A percentile compares a stretch with the other conserved stretches of the same genome.
phyloP scores from a whole-genome alignment of 2,797 vertebrate species.

The Muscicapa striata region DNA sequence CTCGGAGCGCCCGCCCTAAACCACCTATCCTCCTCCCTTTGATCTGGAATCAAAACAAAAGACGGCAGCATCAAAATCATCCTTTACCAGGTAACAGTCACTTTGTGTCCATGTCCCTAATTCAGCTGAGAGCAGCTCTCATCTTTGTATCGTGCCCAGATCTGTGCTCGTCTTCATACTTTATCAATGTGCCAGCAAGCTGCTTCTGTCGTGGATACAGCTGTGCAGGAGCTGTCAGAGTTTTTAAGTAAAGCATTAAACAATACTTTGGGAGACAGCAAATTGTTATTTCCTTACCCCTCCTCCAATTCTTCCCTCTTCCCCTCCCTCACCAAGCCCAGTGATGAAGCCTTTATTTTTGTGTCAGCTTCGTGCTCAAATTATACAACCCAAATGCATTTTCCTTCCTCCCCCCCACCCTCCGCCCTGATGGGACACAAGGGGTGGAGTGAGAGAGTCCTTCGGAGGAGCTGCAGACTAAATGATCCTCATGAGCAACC shows the following conservation, averaged over 20 bases:
- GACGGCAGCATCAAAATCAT: background rate
- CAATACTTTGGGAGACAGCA: slow-evolving; percentile 29
- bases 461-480: background rate
- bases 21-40: background rate
- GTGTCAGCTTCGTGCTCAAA: background rate
- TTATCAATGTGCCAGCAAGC: slow-evolving; percentile 46
- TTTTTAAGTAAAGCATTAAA: slow-evolving; percentile 44
- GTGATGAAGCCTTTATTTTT: background rate
- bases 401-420: background rate
- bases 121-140: slow-evolving; percentile 3
- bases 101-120: background rate
- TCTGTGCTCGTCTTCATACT: background rate
- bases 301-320: background rate
- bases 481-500: background rate
- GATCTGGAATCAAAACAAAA: slow-evolving; percentile 52
- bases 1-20: background rate
- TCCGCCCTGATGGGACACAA: background rate
- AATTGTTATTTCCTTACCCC: background rate
- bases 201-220: background rate
- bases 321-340: background rate
- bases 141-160: background rate
- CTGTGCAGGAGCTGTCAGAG: background rate
- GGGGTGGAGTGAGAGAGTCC: background rate
- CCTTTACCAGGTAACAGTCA: slow-evolving; percentile 11
- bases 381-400: background rate